Conservation (phyloP, 2,113 vertebrate genomes). For the Etia nguti region DNA sequence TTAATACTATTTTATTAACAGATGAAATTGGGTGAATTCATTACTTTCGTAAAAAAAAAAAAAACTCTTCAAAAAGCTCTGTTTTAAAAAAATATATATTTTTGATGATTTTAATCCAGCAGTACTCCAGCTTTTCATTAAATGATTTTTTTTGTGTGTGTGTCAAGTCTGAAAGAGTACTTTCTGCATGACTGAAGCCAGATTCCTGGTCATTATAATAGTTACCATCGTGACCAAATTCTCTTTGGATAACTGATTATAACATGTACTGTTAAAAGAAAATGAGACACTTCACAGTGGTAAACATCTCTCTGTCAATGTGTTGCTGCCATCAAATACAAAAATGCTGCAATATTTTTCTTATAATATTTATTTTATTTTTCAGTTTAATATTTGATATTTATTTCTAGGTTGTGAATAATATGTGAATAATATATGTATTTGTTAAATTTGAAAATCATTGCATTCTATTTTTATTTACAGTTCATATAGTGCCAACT, state of each 20-base stretch:
- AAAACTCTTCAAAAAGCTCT: not conserved
- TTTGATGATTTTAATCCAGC: not conserved
- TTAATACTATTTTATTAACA: not conserved
- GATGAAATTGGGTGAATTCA: not conserved
- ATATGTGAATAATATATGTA: not conserved
- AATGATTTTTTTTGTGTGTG: not conserved
- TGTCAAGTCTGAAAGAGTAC: not conserved
- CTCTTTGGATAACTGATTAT: not conserved
- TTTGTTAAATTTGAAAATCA: not conserved
- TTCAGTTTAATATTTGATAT: not conserved
- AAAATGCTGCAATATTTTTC: not conserved
- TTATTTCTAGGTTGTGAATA: not conserved
- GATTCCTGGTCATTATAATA: not conserved
- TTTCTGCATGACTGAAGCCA: not conserved
- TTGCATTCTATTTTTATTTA: not conserved
- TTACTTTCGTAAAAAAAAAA: not conserved
- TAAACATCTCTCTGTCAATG: not conserved
- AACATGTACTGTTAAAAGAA: not conserved
- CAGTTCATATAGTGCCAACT: not conserved
- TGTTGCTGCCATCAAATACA: not conserved
- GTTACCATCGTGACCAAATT: not conserved
- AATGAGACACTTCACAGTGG: not conserved
- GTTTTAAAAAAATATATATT: not conserved
- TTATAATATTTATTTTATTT: not conserved
- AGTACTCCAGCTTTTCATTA: not conserved